Conservation (phyloP, 2,888 invertebrate genomes). For the Plemyria rubiginata region DNA sequence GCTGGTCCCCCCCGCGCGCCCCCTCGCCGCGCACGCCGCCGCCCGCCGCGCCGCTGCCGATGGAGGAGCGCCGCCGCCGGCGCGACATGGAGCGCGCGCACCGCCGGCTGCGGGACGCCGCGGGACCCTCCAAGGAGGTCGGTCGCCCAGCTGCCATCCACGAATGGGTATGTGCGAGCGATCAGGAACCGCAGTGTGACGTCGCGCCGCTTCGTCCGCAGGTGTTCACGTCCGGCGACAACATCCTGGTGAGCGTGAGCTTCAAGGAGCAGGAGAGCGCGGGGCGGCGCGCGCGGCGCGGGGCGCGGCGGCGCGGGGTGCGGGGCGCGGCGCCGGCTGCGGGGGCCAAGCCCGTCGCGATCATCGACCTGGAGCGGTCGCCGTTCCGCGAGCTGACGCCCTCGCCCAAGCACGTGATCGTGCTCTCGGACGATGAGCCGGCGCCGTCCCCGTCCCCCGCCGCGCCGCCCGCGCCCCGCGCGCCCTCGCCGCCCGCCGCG, state of each 20-base stretch:
- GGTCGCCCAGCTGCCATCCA: not conserved
- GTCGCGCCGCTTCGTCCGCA: constrained; percentile 12
- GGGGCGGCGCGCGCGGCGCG: constrained; percentile 45
- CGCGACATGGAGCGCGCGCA: constrained; percentile 49
- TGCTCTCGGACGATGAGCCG: constrained; percentile 92
- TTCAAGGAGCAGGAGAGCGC: constrained; percentile 89
- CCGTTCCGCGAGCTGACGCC: constrained; percentile 93
- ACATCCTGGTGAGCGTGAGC: constrained; percentile 96
- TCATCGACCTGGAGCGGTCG: constrained; percentile 93
- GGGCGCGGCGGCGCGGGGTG: constrained; percentile 36
- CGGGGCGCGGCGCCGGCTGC: constrained; percentile 34
- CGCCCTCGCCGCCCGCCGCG: constrained; percentile 85
- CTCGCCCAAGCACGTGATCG: constrained; percentile 92
- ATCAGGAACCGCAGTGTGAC: not conserved
- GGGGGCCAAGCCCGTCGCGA: constrained; percentile 87
- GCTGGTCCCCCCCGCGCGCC: constrained; percentile 59
- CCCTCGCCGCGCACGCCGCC: constrained; percentile 87
- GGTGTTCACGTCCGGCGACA: constrained; percentile 96
- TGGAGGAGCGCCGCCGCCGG: constrained; percentile 60
- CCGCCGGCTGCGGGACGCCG: constrained; percentile 65
- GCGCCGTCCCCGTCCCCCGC: constrained; percentile 51
- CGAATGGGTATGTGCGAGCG: too few relatives aligned
- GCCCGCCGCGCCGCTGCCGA: constrained; percentile 60
- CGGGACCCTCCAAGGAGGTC: constrained; percentile 89
- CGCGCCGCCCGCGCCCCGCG: constrained; percentile 85